Evolutionary conservation across 1,140 invertebrate species (phyloP), one percentile per base, ranked within the genome.

Genomic region (Trypoxylus dichotomus): DNA sequence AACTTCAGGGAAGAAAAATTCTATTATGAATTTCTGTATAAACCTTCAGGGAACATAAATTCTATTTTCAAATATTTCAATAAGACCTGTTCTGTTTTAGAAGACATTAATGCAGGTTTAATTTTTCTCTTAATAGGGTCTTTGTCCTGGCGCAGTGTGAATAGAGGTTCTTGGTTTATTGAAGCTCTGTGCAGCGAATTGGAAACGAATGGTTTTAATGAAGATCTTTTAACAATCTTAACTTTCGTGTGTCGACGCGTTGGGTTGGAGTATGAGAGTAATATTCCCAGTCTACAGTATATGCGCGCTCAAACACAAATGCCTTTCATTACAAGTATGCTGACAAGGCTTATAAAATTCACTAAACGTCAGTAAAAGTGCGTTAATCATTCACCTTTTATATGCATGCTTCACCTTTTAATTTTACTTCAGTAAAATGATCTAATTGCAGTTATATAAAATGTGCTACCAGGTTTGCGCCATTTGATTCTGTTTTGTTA

Each of bases 281-380:
- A 97, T 85, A 93, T 93, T 78, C 95, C 95, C 3, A 92, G 91
- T 76, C 90, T 92, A 78, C 87, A 90, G 1, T 88, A 90, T 13
- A 97, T 97, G 95, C 95, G 97, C 86, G 91, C 92, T 75, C 96
- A 97, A 85, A 98, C 98, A 85, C 97, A 99, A 87, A 96, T 98
- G 80, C 97, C 97, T 2, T 98, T 94, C 83, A 92, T 98, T 63
- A 97, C 95, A 0, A 94, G 94, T 37, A 98, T 97, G 93, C 88
- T 98, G 3, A 98, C 97, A 29, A 92, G 97, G 84, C 86, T 95
- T 79, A 86, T 95, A 74, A 88, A 90, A 81, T 95, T 95, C 76
- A 84, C 74, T 21, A 77, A 79, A 54, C 74, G 42, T 25, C 19
- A 47, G 2, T 75, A 54, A 75, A 25, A 15, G 3, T 37, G 41